Base-by-base conservation (phyloP, 2,797 vertebrate species). In the Staurois parvus region DNA sequence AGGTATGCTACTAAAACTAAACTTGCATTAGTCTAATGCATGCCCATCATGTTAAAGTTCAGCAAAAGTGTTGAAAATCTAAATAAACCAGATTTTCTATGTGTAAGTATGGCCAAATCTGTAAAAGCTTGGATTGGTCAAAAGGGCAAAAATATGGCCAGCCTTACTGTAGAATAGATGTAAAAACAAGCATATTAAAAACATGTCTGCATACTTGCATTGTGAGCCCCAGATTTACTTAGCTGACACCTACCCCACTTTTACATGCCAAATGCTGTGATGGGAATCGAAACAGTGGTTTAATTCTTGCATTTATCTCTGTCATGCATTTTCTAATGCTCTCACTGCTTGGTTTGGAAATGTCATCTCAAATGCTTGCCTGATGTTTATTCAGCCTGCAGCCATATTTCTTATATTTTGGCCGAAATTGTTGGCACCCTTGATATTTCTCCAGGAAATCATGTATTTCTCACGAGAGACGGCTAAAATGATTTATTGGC, bases 401-500 rank as follows among this genome's bases (percentile, higher is more conserved):
- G 59, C 59, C 59, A 64, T 64, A 64, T 64, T 64, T 64, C 59
- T 64, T 64, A 24, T 64, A 64, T 64, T 64, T 64, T 26, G 26
- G n/a, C n/a, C n/a, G n/a, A n/a, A n/a, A n/a, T n/a, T n/a, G n/a
- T n/a, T n/a, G n/a, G n/a, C n/a, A n/a, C n/a, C n/a, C n/a, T n/a
- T n/a, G n/a, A n/a, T n/a, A n/a, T n/a, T n/a, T n/a, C n/a, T n/a
- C n/a, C n/a, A n/a, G n/a, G n/a, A n/a, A n/a, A n/a, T n/a, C n/a
- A n/a, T n/a, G n/a, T n/a, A n/a, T n/a, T n/a, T n/a, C n/a, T n/a
- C n/a, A n/a, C n/a, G 59, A 64, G 24, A 64, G 59, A 64, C 59
- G 59, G 59, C 59, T 64, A 64, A 64, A n/a, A 64, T 64, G 59
- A 64, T 64, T 64, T 64, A 64, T 64, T 64, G 59, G 59, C 59